Percentiles rank a stretch among this genome's conserved stretches.
Conservation (phyloP, 2,797 vertebrate genomes). For the Pelobates cultripes region DNA sequence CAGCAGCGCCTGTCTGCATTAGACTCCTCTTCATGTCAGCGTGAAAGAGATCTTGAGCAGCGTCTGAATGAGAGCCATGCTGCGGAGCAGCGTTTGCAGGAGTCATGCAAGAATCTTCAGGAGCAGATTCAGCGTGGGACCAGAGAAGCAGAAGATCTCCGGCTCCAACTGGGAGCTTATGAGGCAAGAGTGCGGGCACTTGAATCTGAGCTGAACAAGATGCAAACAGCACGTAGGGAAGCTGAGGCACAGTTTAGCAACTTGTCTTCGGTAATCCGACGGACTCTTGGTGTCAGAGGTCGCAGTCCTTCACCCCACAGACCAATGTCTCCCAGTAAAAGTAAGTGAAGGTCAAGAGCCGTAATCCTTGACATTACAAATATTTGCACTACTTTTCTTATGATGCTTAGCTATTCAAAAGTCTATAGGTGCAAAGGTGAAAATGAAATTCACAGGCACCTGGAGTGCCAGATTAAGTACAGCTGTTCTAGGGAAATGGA, state of each 20-base stretch:
- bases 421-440: no score
- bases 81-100: constrained; percentile 65
- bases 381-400: no score
- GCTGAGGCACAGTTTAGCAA: constrained; percentile 68
- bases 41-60: constrained; percentile 64
- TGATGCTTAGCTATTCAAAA: no score
- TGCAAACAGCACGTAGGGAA: constrained; percentile 61
- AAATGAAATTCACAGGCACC: no score
- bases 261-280: constrained; percentile 69
- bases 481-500: no score
- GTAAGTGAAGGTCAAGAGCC: constrained; percentile 60
- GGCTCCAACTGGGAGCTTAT: constrained; percentile 62
- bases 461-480: no score
- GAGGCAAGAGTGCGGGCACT: constrained; percentile 64
- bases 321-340: constrained; percentile 66
- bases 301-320: constrained; percentile 66
- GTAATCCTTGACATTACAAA: no score
- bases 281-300: constrained; percentile 66
- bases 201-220: constrained; percentile 71
- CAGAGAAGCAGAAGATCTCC: constrained; percentile 62
- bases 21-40: constrained; percentile 63
- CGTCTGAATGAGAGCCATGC: constrained; percentile 64
- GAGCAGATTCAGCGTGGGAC: constrained; percentile 66
- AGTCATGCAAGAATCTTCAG: constrained; percentile 62
- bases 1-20: constrained; percentile 69